Evolutionary conservation across 2,797 vertebrate genomes (phyloP), one percentile per base, ranked within the genome.

Genomic region (Pseudopleuronectes americanus): DNA sequence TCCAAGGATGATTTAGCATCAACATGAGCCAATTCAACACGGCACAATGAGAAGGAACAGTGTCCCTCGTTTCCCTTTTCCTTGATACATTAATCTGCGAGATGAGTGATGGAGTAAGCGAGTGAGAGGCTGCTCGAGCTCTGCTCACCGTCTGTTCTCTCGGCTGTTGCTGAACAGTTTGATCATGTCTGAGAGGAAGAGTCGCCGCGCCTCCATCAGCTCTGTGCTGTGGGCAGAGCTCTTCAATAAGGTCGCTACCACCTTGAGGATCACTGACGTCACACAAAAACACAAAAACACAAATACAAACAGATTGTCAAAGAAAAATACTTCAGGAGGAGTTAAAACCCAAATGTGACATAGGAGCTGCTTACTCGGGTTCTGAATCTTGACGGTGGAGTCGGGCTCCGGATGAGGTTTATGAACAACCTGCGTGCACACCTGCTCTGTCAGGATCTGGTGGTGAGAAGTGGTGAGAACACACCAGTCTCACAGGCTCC

Each of bases 161-260:
- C 97, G 95, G 86, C 96, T 99, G 85, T 96, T 98, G 92, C 96
- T 97, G 87, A 99, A 99, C 85, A 99, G 95, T 84, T 99, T 98
- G 92, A 98, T 98, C 97, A 99, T 98, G 88, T 98, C 97, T 33
- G 96, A 97, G 55, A 99, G 94, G 92, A 99, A 98, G 76, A 96
- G 94, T 28, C 95, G 94, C 19, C 96, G 95, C 52, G 97, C 97
- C 90, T 98, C 96, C 96, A 97, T 97, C 83, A 97, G 92, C 75
- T 97, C 96, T 24, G 94, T 2, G 59, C 85, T 77, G 36, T 82
- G 74, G 52, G 83, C 1, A 1, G 88, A 96, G 93, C 92, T 97
- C 91, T 97, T 98, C 92, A 98, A 82, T 67, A 95, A 87, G 0
- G 95, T 96, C 60, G 97, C 96, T 43, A 97, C 95, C 69, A 98